These are phyloP conservation scores for Amblyopsis rosae DNA, from an alignment of 2,113 vertebrate species.

Conservation along the genomic window DNA sequence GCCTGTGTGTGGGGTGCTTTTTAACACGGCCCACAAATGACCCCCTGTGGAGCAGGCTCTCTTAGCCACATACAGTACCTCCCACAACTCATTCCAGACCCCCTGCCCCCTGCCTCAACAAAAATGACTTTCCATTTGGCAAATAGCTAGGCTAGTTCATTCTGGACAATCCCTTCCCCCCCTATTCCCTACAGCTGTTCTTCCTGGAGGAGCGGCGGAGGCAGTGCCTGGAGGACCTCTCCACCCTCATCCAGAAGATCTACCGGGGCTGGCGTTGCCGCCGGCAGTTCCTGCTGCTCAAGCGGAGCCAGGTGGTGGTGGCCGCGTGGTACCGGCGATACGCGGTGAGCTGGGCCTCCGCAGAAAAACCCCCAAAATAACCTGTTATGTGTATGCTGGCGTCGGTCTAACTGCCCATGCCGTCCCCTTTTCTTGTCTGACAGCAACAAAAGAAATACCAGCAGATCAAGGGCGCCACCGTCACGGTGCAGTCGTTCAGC, in stretches of 20 bases:
- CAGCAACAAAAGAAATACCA: slow-evolving; percentile 95
- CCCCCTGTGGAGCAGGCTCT: no score
- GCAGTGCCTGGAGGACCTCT: slow-evolving; percentile 88
- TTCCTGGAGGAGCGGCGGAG: slow-evolving; percentile 90
- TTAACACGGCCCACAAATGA: no score
- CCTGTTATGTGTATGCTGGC: no score
- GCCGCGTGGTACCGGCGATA: slow-evolving; percentile 91
- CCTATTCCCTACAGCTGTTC: slow-evolving; percentile 91
- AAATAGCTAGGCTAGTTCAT: no score
- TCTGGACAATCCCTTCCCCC: background rate
- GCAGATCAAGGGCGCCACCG: slow-evolving; percentile 84
- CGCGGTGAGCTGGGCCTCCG: slow-evolving; percentile 73
- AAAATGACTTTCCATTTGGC: no score
- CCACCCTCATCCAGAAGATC: slow-evolving; percentile 94
- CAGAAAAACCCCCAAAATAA: background rate
- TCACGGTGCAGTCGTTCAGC: slow-evolving; percentile 91
- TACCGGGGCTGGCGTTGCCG: slow-evolving; percentile 95
- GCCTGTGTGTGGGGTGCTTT: no score
- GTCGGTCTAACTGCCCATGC: background rate
- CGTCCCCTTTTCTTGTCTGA: background rate
- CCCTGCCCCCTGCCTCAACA: no score
- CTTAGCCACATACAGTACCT: no score
- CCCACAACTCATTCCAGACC: no score
- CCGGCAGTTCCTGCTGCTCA: slow-evolving; percentile 88
- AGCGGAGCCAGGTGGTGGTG: slow-evolving; percentile 89